A percentile compares a stretch with the other conserved stretches of the same genome.
Evolutionary conservation across 1,140 invertebrate genomes (phyloP).

Genomic region (Leptoteleia sp.): DNA sequence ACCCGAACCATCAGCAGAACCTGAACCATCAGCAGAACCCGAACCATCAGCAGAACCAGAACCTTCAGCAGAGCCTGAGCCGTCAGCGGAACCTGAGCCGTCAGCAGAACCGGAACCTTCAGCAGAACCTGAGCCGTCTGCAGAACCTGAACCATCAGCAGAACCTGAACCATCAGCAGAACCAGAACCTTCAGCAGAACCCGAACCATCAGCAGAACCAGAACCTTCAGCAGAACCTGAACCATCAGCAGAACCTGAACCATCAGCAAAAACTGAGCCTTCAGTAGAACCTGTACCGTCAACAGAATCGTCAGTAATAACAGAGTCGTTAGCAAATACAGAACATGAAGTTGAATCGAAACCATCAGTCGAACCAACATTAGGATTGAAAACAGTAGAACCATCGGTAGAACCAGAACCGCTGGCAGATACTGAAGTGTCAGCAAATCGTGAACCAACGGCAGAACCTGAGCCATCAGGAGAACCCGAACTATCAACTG

Average conservation of each 20-base stretch:
- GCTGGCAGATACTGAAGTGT: constrained; percentile 32
- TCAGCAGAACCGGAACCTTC: constrained; percentile 52
- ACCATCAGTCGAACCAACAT: constrained; percentile 36
- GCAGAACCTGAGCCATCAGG: constrained; percentile 58
- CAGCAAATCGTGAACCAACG: constrained; percentile 67
- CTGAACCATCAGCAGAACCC: too few relatives aligned
- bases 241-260: constrained; percentile 31
- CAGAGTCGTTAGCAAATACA: too few relatives aligned
- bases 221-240: constrained; percentile 36
- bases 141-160: too few relatives aligned
- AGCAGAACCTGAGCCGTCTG: constrained; percentile 9
- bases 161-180: constrained; percentile 38
- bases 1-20: too few relatives aligned
- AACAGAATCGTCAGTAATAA: too few relatives aligned
- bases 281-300: constrained; percentile 61
- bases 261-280: constrained; percentile 68
- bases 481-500: constrained; percentile 61
- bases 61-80: neutral
- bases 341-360: constrained; percentile 65
- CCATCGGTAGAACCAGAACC: constrained; percentile 41
- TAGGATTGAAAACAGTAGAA: constrained; percentile 25
- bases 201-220: constrained; percentile 60
- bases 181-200: constrained; percentile 66
- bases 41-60: constrained; percentile 19
- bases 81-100: neutral